These are phyloP conservation scores for Galerucella calmariensis DNA, from an alignment of 2,888 invertebrate species.

Conservation along the genomic window DNA sequence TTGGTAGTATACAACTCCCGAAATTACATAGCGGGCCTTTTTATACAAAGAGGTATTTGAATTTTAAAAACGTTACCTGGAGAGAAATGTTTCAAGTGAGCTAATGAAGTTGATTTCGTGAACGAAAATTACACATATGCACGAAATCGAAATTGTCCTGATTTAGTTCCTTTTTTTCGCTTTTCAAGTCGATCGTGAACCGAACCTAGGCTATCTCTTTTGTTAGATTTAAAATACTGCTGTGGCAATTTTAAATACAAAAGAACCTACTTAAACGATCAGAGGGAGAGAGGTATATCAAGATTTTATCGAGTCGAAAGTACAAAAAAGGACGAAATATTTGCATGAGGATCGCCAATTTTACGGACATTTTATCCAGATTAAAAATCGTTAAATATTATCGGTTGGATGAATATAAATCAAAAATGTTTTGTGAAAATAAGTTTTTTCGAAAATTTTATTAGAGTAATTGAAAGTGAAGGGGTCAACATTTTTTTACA, in stretches of 20 bases:
- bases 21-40: no score
- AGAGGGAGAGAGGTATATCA: background rate
- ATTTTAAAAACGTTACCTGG: no score
- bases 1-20: no score
- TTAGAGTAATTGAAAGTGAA: no score
- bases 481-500: no score
- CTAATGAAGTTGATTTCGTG: background rate
- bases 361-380: background rate
- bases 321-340: background rate
- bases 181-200: constrained; percentile 3
- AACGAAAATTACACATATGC: background rate
- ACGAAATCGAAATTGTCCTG: constrained; percentile 3
- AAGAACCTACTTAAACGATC: background rate
- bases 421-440: no score
- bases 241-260: constrained; percentile 7
- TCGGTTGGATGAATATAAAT: no score
- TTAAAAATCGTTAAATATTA: background rate
- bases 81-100: no score
- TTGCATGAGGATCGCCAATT: background rate
- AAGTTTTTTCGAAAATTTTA: no score
- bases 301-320: background rate
- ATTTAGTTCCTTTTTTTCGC: constrained; percentile 8
- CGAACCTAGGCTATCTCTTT: background rate
- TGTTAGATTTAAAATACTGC: constrained; percentile 13
- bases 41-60: no score